Base-by-base conservation (phyloP, 1,140 invertebrate genomes). In the Bombus turneri region DNA sequence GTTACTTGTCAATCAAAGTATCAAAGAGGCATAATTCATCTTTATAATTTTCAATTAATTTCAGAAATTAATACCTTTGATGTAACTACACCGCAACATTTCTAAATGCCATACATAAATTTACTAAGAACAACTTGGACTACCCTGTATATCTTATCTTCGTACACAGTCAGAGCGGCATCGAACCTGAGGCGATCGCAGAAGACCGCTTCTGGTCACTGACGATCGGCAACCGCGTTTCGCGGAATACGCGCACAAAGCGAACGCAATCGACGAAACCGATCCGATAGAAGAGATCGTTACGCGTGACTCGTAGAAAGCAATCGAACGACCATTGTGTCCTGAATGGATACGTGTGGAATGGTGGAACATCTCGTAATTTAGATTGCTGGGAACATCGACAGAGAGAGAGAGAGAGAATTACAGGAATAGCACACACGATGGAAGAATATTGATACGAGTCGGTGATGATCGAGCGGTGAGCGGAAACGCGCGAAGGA, bases 281-380 rank as follows among this genome's bases (percentile, higher is more conserved):
- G 81, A 77, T 77, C 59, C 71, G 81, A 77, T 77, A 83, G 81
- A 83, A 57, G 81, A 83, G 81, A 78, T 83, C 81, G 81, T 78
- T 83, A 77, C 81, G 74, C 74, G 64, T 77, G 62, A 69, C 74
- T 77, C 62, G 81, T 83, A 77, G 74, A 83, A 83, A 83, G 64
- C 82, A 71, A 83, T 78, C 74, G 82, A 83, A 69, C 74, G 74
- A n/a, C 82, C 59, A 83, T 83, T 83, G 82, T 83, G 82, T 78
- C 37, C 64, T 43, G 68, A 72, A 85, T 62, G 83, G 59, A 85
- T 41, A 73, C 83, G 68, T 72, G 57, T 72, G 76, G 66, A 73
- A 72, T 57, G 68, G 64, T 57, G 25, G 69, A 80, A 47, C 76
- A 68, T 37, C 31, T 68, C 59, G 83, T 85, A 79, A 81, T 81